These are phyloP conservation scores for Simalia tracyae DNA, from an alignment of 2,797 vertebrate species.

Conservation along the genomic window DNA sequence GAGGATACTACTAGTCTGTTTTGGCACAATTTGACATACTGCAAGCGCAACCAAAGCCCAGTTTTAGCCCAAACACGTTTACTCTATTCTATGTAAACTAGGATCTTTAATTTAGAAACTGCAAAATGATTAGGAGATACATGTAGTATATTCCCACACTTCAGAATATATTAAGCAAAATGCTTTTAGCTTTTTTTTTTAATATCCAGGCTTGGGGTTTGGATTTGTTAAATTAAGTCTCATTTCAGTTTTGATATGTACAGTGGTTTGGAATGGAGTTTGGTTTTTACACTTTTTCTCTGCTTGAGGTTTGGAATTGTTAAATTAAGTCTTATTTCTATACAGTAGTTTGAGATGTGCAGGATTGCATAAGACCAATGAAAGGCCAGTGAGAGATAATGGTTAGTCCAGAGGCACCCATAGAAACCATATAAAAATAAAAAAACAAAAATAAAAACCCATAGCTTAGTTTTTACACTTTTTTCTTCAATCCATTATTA, in stretches of 20 bases:
- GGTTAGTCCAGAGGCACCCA: background rate
- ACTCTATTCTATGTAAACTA: background rate
- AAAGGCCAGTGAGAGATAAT: background rate
- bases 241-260: background rate
- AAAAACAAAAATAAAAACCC: no score
- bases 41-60: background rate
- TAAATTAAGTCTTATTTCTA: background rate
- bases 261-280: background rate
- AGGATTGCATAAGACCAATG: background rate
- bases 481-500: background rate
- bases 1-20: background rate
- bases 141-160: background rate
- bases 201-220: background rate
- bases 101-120: background rate
- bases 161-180: background rate
- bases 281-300: background rate
- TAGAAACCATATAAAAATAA: background rate
- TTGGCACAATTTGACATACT: background rate
- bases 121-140: background rate
- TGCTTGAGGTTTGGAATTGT: background rate
- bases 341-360: background rate
- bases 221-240: background rate
- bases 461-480: no score
- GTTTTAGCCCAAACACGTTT: background rate
- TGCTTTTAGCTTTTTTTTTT: background rate